A percentile compares a stretch with the other conserved stretches of the same genome.
phyloP scores from a whole-genome alignment of 2,888 invertebrate species.

The Laothoe populi region DNA sequence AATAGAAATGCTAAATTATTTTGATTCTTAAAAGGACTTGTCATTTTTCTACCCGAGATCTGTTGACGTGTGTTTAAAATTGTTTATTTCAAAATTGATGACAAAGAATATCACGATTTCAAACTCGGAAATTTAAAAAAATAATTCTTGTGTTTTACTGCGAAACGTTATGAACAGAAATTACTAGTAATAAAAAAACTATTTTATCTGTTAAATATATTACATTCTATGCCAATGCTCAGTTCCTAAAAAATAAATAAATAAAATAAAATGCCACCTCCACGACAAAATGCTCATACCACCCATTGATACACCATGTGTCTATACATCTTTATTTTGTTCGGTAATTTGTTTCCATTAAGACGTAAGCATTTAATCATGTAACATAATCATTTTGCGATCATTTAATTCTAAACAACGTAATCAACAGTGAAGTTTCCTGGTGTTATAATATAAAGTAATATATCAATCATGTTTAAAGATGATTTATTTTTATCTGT shows the following conservation, averaged over 20 bases:
- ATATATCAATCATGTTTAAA: not conserved
- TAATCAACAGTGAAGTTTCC: slow-evolving; percentile 4
- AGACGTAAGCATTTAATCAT: not conserved
- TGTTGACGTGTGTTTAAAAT: not conserved
- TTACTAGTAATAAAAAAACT: no score
- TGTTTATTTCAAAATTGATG: not conserved
- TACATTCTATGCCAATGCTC: no score
- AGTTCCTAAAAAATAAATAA: no score
- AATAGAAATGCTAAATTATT: no score
- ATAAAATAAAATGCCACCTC: no score
- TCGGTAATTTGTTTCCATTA: not conserved
- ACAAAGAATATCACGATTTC: no score
- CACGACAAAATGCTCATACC: not conserved
- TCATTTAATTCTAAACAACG: slow-evolving; percentile 1
- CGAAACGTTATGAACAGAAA: no score
- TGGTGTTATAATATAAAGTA: slow-evolving; percentile 3
- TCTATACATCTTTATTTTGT: not conserved
- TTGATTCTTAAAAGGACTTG: no score
- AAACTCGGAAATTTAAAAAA: no score
- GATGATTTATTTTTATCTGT: slow-evolving; percentile 1
- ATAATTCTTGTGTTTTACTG: no score
- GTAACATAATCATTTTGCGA: not conserved
- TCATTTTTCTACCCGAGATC: no score
- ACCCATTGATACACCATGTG: slow-evolving; percentile 1
- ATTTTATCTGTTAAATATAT: no score